Base-by-base conservation (phyloP, 2,888 invertebrate species). In the Hyposoter dolosus region DNA sequence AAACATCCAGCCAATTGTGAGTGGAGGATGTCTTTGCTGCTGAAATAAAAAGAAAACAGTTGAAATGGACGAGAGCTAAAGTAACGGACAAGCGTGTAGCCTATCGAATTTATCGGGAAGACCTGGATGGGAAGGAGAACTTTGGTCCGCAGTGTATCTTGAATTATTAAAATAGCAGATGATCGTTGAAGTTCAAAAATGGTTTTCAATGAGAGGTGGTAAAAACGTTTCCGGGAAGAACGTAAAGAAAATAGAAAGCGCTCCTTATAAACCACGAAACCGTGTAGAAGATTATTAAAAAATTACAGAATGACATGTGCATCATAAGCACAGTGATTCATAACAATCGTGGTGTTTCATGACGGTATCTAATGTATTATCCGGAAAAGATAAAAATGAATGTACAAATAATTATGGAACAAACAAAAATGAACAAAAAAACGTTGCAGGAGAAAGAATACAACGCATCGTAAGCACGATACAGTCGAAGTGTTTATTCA, bases 1-100 rank as follows among this genome's bases (percentile, higher is more conserved):
- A 89, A 98, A 94, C 94, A 97, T 95, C 89, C 97, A 93, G 1
- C 97, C 97, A 56, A 96, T 95, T 15, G 96, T 95, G n/a, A 96
- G 95, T 0, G 97, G 96, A 0, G 96, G 95, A 91, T 97, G 96
- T 74, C 96, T 95, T 89, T 97, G 97, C 89, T 95, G 94, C 97
- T 97, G 94, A 82, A 95, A 95, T 88, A 79, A 68, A 32, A 60
- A 65, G n/a, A 10, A 28, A 19, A 17, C 23, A 47, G 5, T 43
- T n/a, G 15, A 1, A 47, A 2, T 6, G 0, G 66, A 50, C 28
- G 9, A 32, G 3, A 71, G 9, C 0, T n/a, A 50, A 5, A 47
- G 7, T 0, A 19, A 3, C 10, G 19, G 53, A 4, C 1, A 19
- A 19, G 19, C 19, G 19, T 10, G 19, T 53, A 3, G 3, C 19